A percentile compares a stretch with the other conserved stretches of the same genome.
These are phyloP conservation scores for Drosophila gaucha DNA, from an alignment of 2,888 invertebrate genomes.

Conservation along the genomic window DNA sequence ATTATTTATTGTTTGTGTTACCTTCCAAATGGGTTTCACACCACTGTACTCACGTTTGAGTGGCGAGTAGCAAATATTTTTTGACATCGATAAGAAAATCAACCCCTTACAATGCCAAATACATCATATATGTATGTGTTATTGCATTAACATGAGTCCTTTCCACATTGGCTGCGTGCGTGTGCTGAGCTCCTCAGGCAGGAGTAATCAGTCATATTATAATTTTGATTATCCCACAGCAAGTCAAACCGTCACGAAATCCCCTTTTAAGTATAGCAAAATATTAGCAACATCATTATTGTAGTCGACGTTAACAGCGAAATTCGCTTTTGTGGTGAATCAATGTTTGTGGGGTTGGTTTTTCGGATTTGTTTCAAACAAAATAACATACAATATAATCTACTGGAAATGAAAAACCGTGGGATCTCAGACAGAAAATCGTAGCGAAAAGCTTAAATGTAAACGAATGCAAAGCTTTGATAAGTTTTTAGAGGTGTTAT, in stretches of 20 bases:
- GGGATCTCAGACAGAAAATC: background rate
- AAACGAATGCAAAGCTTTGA: background rate
- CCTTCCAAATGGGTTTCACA: slow-evolving; percentile 1
- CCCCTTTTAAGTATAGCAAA: slow-evolving; percentile 58
- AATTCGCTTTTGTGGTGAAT: slow-evolving; percentile 15
- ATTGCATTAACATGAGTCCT: slow-evolving; percentile 45
- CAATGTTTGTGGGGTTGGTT: slow-evolving; percentile 23
- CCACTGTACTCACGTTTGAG: slow-evolving; percentile 13
- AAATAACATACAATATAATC: slow-evolving; percentile 4
- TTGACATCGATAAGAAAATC: slow-evolving; percentile 29
- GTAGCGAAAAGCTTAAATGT: background rate
- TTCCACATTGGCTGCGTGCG: slow-evolving; percentile 50
- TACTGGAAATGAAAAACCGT: slow-evolving; percentile 1
- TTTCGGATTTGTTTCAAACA: slow-evolving; percentile 5
- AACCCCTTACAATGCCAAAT: slow-evolving; percentile 43
- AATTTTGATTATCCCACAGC: slow-evolving; percentile 84
- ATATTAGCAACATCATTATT: slow-evolving; percentile 59
- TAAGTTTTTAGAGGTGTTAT: background rate
- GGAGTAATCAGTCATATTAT: slow-evolving; percentile 84
- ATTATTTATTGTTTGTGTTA: background rate
- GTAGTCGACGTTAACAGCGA: slow-evolving; percentile 21
- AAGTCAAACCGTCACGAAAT: slow-evolving; percentile 84
- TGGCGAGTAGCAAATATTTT: slow-evolving; percentile 12
- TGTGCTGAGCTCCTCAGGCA: slow-evolving; percentile 51
- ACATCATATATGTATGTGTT: slow-evolving; percentile 34